A percentile compares a stretch with the other conserved stretches of the same genome.
These are phyloP conservation scores for Phenganax stokvisi DNA, from an alignment of 92 coral and sea anemone genomes.

Conservation along the genomic window DNA sequence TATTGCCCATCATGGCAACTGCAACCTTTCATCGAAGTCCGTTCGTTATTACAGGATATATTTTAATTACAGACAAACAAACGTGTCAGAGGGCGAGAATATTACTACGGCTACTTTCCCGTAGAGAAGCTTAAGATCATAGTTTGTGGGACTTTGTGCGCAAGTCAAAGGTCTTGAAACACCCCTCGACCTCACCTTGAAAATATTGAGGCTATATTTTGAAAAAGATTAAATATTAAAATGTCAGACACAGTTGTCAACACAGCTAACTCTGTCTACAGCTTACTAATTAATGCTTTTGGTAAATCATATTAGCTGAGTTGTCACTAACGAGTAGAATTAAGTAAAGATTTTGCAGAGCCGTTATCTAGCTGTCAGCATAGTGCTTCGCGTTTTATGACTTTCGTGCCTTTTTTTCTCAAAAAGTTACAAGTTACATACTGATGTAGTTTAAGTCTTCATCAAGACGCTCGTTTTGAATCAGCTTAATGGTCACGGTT, in stretches of 20 bases:
- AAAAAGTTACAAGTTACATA: too few relatives aligned
- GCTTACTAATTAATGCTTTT: neutral
- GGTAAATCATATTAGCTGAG: neutral
- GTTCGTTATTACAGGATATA: too few relatives aligned
- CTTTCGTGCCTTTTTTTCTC: too few relatives aligned
- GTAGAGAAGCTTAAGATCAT: neutral
- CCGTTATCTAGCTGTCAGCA: neutral
- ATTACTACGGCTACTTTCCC: too few relatives aligned
- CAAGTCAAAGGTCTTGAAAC: neutral
- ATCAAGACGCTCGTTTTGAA: too few relatives aligned
- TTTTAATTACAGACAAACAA: too few relatives aligned
- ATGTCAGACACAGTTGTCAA: slow-evolving; percentile 18
- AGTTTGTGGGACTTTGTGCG: neutral
- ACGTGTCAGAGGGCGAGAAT: too few relatives aligned
- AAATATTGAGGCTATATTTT: neutral
- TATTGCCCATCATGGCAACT: too few relatives aligned
- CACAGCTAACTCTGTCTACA: neutral
- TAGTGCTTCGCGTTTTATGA: too few relatives aligned
- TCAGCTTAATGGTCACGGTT: too few relatives aligned
- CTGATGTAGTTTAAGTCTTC: too few relatives aligned
- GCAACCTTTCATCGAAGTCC: too few relatives aligned
- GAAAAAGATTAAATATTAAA: neutral
- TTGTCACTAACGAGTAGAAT: neutral
- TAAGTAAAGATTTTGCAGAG: neutral
- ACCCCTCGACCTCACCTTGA: neutral